Evolutionary conservation across 2,113 vertebrate genomes (phyloP).

Genomic region (Phalacrocorax aristotelis): DNA sequence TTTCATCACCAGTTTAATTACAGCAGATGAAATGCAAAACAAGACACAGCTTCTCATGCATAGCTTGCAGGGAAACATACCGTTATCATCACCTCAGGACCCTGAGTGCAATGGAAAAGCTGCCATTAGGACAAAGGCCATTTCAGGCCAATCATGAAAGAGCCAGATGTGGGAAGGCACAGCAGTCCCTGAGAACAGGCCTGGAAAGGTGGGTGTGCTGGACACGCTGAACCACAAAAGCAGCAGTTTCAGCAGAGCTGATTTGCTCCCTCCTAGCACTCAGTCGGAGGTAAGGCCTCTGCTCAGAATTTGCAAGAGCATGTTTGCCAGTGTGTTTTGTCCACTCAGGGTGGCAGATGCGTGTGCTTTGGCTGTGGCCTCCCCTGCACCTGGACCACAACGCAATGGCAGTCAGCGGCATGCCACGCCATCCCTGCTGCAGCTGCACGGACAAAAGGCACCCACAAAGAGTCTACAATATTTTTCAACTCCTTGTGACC

Average conservation of each 20-base stretch:
- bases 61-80: neutral
- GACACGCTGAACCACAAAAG: neutral
- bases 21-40: neutral
- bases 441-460: neutral
- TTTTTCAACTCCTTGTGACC: neutral
- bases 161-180: neutral
- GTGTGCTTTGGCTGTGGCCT: neutral
- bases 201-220: neutral
- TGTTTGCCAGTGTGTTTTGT: neutral
- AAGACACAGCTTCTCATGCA: neutral
- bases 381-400: neutral
- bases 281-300: fast-evolving
- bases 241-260: neutral
- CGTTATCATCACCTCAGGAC: neutral
- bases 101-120: neutral
- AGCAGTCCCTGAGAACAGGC: neutral
- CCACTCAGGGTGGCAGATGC: neutral
- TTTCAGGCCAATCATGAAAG: slow-evolving; percentile 17
- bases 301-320: neutral
- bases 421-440: neutral
- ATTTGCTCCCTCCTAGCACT: fast-evolving
- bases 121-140: neutral
- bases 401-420: neutral
- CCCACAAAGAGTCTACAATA: neutral
- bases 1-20: neutral